phyloP scores from a whole-genome alignment of 1,140 invertebrate species.

The Cyclina sinensis region DNA sequence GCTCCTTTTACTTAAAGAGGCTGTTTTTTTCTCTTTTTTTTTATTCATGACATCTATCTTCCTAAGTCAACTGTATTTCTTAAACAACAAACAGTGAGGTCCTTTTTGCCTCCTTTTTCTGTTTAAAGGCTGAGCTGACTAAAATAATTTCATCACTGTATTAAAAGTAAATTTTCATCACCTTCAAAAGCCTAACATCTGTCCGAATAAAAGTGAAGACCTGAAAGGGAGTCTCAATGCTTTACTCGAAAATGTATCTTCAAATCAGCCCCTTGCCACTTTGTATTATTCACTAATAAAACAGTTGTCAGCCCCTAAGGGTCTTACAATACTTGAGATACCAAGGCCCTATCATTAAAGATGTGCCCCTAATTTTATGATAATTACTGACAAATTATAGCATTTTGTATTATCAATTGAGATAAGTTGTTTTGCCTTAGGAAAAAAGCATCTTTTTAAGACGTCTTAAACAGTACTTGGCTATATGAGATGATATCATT shows the following conservation, averaged over 20 bases:
- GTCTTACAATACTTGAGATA: constrained; percentile 5
- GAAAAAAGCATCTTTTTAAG: neutral
- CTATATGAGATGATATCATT: constrained; percentile 64
- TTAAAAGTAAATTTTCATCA: too few relatives aligned
- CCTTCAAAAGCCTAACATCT: neutral
- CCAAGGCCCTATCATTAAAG: constrained; percentile 43
- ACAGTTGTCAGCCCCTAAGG: constrained; percentile 45
- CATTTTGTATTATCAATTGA: constrained; percentile 59
- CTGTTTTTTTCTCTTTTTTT: too few relatives aligned
- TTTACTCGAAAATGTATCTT: constrained; percentile 26
- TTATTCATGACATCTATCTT: too few relatives aligned
- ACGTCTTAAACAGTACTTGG: constrained; percentile 6
- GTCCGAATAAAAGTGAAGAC: neutral
- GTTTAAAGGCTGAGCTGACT: too few relatives aligned
- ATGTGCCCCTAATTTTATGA: constrained; percentile 58
- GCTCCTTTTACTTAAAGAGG: too few relatives aligned
- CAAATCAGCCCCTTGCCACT: neutral
- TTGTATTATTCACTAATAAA: constrained; percentile 12
- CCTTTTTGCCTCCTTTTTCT: too few relatives aligned
- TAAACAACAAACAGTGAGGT: too few relatives aligned
- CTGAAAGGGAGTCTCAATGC: too few relatives aligned
- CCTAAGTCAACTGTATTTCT: too few relatives aligned
- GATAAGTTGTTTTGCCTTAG: constrained; percentile 55
- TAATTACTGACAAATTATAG: constrained; percentile 70
- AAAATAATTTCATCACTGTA: too few relatives aligned